Evolutionary conservation across 2,113 vertebrate species (phyloP).

Genomic region (Hydrochoerus hydrochaeris): DNA sequence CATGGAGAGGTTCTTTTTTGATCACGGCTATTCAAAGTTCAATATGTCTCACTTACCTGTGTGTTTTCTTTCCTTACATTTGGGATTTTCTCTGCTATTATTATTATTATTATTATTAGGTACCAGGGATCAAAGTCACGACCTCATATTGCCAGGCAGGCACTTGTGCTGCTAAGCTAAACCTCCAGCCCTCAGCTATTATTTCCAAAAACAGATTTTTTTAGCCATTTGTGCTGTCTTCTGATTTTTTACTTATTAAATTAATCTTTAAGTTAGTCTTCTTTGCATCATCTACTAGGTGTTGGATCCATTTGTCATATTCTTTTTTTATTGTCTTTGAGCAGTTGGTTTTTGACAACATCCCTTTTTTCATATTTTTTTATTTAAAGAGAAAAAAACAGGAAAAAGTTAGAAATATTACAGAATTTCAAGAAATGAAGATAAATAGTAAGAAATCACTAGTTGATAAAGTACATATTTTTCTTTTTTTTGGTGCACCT

Average conservation of each 20-base stretch:
- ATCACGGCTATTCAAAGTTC: background rate
- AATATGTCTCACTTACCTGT: background rate
- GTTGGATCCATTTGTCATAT: background rate
- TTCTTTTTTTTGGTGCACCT: background rate
- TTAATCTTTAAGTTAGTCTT: background rate
- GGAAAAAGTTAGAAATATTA: too few species aligned
- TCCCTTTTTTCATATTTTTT: too few species aligned
- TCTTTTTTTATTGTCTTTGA: background rate
- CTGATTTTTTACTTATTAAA: background rate
- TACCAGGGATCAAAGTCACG: too few species aligned
- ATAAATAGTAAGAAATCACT: too few species aligned
- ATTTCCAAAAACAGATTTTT: background rate
- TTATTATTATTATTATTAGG: background rate
- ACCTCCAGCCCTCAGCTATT: background rate
- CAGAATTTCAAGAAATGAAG: too few species aligned
- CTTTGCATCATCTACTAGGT: background rate
- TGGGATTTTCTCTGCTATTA: background rate
- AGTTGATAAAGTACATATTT: too few species aligned
- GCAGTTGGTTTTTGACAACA: background rate
- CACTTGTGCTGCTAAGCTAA: too few species aligned
- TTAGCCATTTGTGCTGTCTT: background rate
- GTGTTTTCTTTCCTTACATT: background rate
- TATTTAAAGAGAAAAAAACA: too few species aligned
- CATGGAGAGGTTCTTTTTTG: background rate
- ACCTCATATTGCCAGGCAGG: too few species aligned